A percentile compares a stretch with the other conserved stretches of the same genome.
Conservation (phyloP, 2,888 invertebrate genomes). For the Galerucella calmariensis region DNA sequence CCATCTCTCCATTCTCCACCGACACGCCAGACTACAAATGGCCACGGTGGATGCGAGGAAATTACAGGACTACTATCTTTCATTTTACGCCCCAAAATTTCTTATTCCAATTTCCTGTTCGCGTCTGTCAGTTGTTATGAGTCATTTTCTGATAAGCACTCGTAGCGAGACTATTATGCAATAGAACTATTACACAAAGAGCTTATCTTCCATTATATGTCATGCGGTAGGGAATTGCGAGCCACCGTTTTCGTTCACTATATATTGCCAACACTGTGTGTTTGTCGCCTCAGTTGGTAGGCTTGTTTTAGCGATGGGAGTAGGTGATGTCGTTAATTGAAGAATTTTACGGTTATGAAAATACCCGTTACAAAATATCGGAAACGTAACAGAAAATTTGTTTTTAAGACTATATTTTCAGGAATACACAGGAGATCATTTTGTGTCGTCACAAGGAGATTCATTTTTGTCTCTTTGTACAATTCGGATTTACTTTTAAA, state of each 20-base stretch:
- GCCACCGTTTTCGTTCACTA: constrained; percentile 29
- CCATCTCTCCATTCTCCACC: constrained; percentile 32
- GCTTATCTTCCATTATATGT: constrained; percentile 66
- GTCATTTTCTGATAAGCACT: constrained; percentile 78
- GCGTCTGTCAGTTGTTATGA: constrained; percentile 74
- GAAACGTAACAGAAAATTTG: too few species aligned
- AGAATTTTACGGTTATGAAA: background rate
- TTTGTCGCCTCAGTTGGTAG: constrained; percentile 59
- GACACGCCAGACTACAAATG: constrained; percentile 59
- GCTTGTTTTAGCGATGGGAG: constrained; percentile 28
- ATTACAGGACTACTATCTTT: constrained; percentile 81
- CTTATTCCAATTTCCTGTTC: constrained; percentile 78
- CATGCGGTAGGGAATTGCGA: constrained; percentile 56
- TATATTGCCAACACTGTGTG: constrained; percentile 53
- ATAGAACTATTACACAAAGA: constrained; percentile 67
- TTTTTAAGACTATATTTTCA: background rate
- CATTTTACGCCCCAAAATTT: constrained; percentile 82
- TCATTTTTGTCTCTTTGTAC: too few species aligned
- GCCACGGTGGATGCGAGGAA: constrained; percentile 68
- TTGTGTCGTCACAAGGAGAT: too few species aligned
- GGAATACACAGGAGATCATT: too few species aligned
- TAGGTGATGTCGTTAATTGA: background rate
- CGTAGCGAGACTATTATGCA: constrained; percentile 66
- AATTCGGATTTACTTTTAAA: too few species aligned
- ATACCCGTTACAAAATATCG: constrained; percentile 7